Base-by-base conservation (phyloP, 2,797 vertebrate species). In the Acipenser transmontanus region DNA sequence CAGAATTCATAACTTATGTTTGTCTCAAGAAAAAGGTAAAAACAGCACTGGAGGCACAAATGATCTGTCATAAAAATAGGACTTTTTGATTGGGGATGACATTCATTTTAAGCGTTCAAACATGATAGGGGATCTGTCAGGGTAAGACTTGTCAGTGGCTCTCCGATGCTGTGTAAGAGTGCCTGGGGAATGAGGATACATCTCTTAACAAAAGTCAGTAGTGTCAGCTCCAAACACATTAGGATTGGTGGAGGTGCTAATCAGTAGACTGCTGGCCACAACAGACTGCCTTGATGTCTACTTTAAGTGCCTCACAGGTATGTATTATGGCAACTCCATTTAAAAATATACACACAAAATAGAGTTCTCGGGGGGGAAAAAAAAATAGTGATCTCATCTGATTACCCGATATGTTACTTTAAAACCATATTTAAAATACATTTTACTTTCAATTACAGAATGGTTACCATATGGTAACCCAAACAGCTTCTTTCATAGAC, bases 161-260 rank as follows among this genome's bases (percentile, higher is more conserved):
- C 3, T 34, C 91, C 81, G 89, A 91, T 82, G 81, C 93, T 92
- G 88, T 90, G 90, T 91, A 92, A 91, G 91, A 85, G 91, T 78
- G 86, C 88, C 89, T 76, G 90, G 93, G 91, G 90, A 90, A 93
- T 92, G 89, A 87, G 85, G 84, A 85, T 90, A 87, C 83, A 91
- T 92, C 92, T 94, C 91, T 87, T 87, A 91, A 88, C 61, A 90
- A 90, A 85, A 90, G 88, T 91, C 90, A 91, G 93, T 90, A 91
- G 87, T 91, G 93, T 93, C 93, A 92, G 92, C 92, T 92, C 90
- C 91, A 92, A 90, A 92, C 89, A 91, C 92, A 87, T 91, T 91
- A 92, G 84, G 85, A 79, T 84, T 86, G 87, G 91, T 87, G 92
- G 90, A 93, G 91, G 91, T 91, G 92, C 93, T 93, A 95, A 93